Evolutionary conservation across 2,888 invertebrate species (phyloP), one percentile per base, ranked within the genome.

Genomic region (Calameuta filiformis): DNA sequence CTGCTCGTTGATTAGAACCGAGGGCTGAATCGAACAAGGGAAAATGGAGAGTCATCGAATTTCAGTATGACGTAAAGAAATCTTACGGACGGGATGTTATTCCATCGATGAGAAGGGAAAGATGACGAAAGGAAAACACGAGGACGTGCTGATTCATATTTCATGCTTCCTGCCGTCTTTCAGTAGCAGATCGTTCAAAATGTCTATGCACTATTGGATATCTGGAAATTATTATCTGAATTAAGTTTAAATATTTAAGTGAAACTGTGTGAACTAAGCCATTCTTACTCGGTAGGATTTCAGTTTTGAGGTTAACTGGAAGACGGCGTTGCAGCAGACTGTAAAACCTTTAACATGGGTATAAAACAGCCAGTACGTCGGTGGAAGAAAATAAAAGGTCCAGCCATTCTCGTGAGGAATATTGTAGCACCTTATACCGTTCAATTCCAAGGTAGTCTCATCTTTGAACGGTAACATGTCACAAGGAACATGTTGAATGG

Each of bases 341-440:
- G 88, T 89, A 89, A 89, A 90, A 88, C 87, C 86, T 88, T 88
- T 85, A 86, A 85, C 86, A 87, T 6, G 15, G 15, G 1, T 88
- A 89, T 89, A 89, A 90, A 87, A 87, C 85, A 85, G 83, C 84
- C 85, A 86, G 86, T 88, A 85, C 87, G 82, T 82, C 81, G 83
- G 81, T 80, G 80, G 79, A 83, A 82, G 81, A 77, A 81, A 79
- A 81, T 83, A 83, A 84, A 85, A 85, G 85, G 88, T 81, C 87
- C 86, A 86, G 88, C 87, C 86, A 85, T 88, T 88, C 87, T 4
- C 37, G 37, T 37, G 12, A 37, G 37, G 12, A 37, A 37, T 37
- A 4, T 37, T 12, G 37, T 37, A 15, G 12, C 37, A 37, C 37
- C 86, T 88, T 87, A 88, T 87, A 88, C 84, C 86, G 83, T 88